A percentile compares a stretch with the other conserved stretches of the same genome.
These are phyloP conservation scores for Julus scanicus DNA, from an alignment of 2,888 invertebrate genomes.

Conservation along the genomic window DNA sequence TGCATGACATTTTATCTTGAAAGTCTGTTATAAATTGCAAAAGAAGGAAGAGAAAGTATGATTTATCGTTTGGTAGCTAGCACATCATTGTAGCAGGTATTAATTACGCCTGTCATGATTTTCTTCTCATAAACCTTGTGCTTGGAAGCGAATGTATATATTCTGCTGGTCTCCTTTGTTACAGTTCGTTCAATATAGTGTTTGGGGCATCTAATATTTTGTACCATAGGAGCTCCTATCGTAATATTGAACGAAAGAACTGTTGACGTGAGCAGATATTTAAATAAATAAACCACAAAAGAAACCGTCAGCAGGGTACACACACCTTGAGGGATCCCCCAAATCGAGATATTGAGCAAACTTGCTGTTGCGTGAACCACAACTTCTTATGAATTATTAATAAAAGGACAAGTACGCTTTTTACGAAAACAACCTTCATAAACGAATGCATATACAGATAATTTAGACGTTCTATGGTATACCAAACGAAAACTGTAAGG, in stretches of 20 bases:
- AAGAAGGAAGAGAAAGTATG: neutral
- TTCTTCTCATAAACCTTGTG: conserved; percentile 1
- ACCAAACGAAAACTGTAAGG: neutral
- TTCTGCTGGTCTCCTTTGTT: neutral
- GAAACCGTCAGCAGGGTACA: neutral
- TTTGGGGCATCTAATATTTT: neutral
- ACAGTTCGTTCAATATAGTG: neutral
- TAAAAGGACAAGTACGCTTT: too few species aligned
- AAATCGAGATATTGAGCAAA: too few species aligned
- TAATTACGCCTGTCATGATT: conserved; percentile 39
- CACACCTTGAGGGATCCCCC: too few species aligned
- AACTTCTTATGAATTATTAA: too few species aligned
- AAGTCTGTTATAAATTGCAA: neutral
- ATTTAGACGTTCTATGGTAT: neutral
- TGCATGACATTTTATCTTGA: neutral
- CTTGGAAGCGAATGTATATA: neutral
- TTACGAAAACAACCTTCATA: too few species aligned
- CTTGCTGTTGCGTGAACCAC: too few species aligned
- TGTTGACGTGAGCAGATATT: conserved; percentile 27
- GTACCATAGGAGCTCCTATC: neutral
- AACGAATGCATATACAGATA: neutral
- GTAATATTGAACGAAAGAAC: neutral
- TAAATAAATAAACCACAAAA: conserved; percentile 39
- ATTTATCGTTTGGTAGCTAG: conserved; percentile 21
- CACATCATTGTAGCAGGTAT: conserved; percentile 36